A percentile compares a stretch with the other conserved stretches of the same genome.
phyloP scores from a whole-genome alignment of 2,113 vertebrate genomes.

The Actenoides hombroni region DNA sequence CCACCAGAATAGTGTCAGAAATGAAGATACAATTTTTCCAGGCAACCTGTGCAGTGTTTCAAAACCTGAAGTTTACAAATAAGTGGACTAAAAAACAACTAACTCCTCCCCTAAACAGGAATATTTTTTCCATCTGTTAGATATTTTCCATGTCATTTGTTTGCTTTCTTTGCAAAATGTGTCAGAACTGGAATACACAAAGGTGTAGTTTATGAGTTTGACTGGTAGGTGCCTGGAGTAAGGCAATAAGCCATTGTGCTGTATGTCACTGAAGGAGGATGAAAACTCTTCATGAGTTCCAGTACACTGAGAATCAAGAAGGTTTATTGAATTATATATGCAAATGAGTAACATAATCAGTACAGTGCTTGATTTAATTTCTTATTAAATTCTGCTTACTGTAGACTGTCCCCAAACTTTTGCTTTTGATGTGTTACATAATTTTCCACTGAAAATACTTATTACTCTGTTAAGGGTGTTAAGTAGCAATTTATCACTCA shows the following conservation, averaged over 20 bases:
- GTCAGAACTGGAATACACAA: background rate
- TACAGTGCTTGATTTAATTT: background rate
- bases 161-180: background rate
- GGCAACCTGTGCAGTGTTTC: accelerated
- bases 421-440: background rate
- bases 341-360: background rate
- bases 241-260: background rate
- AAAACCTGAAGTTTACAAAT: background rate
- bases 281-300: background rate
- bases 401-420: background rate
- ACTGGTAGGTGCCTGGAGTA: background rate
- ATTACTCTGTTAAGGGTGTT: background rate
- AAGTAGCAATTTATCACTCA: background rate
- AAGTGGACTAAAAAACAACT: background rate
- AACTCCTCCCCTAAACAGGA: background rate
- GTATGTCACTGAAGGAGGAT: background rate
- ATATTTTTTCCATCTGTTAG: background rate
- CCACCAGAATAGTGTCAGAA: background rate
- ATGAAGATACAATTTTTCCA: background rate
- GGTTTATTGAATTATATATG: background rate
- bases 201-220: background rate
- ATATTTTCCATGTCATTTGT: background rate
- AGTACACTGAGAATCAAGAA: background rate
- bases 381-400: slow-evolving; percentile 1
- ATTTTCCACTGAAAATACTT: background rate